Percentiles rank a stretch among this genome's conserved stretches.
These are phyloP conservation scores for Phyllotis vaccarum DNA, from an alignment of 2,797 vertebrate genomes.

Conservation along the genomic window DNA sequence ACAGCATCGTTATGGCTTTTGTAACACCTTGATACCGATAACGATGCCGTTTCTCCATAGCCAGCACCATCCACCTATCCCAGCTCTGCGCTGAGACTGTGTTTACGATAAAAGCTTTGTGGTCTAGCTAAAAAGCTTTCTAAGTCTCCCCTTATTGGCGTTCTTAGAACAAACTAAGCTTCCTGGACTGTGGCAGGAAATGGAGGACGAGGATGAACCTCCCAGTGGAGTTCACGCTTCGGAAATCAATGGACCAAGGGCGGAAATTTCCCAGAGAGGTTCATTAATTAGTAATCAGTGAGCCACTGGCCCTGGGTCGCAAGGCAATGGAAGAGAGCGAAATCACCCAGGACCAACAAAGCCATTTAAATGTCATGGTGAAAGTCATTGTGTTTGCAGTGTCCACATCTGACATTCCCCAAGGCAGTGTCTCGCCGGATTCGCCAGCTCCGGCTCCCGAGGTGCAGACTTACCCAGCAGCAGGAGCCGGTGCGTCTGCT, in stretches of 20 bases:
- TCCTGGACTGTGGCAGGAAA: slow-evolving; percentile 82
- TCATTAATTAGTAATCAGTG: slow-evolving; percentile 76
- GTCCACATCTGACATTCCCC: neutral
- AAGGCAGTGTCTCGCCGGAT: neutral
- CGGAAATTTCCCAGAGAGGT: slow-evolving; percentile 80
- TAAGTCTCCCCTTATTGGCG: slow-evolving; percentile 51
- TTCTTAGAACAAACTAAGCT: slow-evolving; percentile 70
- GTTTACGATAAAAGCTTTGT: slow-evolving; percentile 70
- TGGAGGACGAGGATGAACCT: slow-evolving; percentile 78
- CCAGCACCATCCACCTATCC: neutral
- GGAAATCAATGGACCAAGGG: slow-evolving; percentile 78
- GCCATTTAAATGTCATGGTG: neutral
- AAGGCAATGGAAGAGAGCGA: slow-evolving; percentile 67
- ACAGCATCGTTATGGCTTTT: neutral
- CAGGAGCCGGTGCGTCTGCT: slow-evolving; percentile 96
- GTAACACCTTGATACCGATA: neutral
- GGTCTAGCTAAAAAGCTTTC: slow-evolving; percentile 63
- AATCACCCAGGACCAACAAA: neutral
- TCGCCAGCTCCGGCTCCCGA: neutral
- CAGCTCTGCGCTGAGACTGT: neutral
- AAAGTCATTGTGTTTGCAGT: neutral
- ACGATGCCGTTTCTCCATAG: neutral
- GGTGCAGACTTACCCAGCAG: slow-evolving; percentile 92
- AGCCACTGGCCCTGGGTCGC: neutral
- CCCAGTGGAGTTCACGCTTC: slow-evolving; percentile 78